These are phyloP conservation scores for Chymomyza amoena DNA, from an alignment of 2,888 invertebrate species.

Conservation along the genomic window DNA sequence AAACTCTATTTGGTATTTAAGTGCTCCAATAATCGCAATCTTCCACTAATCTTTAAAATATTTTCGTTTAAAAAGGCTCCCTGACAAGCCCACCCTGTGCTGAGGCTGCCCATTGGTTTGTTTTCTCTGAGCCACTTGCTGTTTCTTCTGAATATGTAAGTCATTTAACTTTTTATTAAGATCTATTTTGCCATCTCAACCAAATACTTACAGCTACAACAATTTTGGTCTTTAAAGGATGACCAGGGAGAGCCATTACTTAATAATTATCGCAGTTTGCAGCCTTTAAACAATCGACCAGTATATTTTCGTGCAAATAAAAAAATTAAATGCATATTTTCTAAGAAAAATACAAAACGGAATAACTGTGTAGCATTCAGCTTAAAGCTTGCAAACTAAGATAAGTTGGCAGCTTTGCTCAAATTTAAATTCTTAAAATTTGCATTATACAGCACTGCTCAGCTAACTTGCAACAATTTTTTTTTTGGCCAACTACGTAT, in stretches of 20 bases:
- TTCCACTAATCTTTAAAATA: background rate
- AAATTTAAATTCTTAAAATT: background rate
- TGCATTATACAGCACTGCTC: slow-evolving; percentile 1
- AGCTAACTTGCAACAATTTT: background rate
- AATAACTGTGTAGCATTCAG: background rate
- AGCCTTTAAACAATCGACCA: slow-evolving; percentile 17
- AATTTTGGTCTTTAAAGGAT: slow-evolving; percentile 49
- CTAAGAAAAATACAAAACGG: too few species aligned
- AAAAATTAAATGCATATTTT: background rate
- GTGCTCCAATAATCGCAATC: background rate
- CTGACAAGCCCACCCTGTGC: slow-evolving; percentile 58
- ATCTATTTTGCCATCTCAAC: background rate
- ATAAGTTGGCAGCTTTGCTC: background rate
- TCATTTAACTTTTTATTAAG: background rate
- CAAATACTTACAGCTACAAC: slow-evolving; percentile 28
- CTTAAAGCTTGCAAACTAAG: background rate
- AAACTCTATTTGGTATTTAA: background rate
- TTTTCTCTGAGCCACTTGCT: slow-evolving; percentile 47
- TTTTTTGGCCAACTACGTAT: background rate
- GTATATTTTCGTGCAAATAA: slow-evolving; percentile 20
- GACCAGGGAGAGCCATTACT: slow-evolving; percentile 33
- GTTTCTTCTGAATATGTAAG: slow-evolving; percentile 39
- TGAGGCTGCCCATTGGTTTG: slow-evolving; percentile 53
- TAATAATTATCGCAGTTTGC: slow-evolving; percentile 49
- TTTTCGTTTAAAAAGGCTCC: slow-evolving; percentile 36